A percentile compares a stretch with the other conserved stretches of the same genome.
These are phyloP conservation scores for Drosophila yakuba DNA, from an alignment of 1,140 invertebrate genomes.

Conservation along the genomic window DNA sequence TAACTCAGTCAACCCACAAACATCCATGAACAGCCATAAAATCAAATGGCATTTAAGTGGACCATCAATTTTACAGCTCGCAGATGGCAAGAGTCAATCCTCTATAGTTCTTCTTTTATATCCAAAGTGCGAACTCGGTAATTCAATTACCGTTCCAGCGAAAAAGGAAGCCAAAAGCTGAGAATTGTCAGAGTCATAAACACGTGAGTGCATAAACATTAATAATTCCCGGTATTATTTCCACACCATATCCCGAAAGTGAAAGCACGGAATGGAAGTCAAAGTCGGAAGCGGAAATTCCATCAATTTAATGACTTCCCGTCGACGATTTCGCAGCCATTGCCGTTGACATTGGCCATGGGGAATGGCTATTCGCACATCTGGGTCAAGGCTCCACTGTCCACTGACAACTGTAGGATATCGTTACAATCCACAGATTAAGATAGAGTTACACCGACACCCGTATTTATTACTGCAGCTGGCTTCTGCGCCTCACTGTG, in stretches of 20 bases:
- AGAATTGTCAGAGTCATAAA: slow-evolving; percentile 33
- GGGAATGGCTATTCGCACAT: slow-evolving; percentile 7
- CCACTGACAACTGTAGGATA: slow-evolving; percentile 18
- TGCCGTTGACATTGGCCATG: slow-evolving; percentile 32
- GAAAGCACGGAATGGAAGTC: background rate
- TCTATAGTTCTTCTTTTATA: slow-evolving; percentile 23
- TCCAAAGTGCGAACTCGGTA: background rate
- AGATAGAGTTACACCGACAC: slow-evolving; percentile 32
- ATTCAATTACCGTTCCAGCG: slow-evolving; percentile 29
- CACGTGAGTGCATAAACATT: slow-evolving; percentile 47
- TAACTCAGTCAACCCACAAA: slow-evolving; percentile 1
- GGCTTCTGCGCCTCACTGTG: slow-evolving; percentile 40
- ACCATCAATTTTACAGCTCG: slow-evolving; percentile 33
- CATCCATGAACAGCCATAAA: slow-evolving; percentile 17
- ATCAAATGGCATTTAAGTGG: slow-evolving; percentile 40
- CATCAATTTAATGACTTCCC: slow-evolving; percentile 66
- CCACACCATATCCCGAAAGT: slow-evolving; percentile 15
- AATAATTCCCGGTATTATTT: slow-evolving; percentile 40
- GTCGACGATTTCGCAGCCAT: slow-evolving; percentile 27
- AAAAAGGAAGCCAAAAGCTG: background rate
- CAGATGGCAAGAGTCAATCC: slow-evolving; percentile 4
- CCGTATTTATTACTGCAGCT: slow-evolving; percentile 42
- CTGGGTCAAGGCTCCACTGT: slow-evolving; percentile 26
- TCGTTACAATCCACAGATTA: slow-evolving; percentile 26
- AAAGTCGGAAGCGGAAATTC: slow-evolving; percentile 61